phyloP scores from a whole-genome alignment of 2,113 vertebrate species.

The Bufo gargarizans region DNA sequence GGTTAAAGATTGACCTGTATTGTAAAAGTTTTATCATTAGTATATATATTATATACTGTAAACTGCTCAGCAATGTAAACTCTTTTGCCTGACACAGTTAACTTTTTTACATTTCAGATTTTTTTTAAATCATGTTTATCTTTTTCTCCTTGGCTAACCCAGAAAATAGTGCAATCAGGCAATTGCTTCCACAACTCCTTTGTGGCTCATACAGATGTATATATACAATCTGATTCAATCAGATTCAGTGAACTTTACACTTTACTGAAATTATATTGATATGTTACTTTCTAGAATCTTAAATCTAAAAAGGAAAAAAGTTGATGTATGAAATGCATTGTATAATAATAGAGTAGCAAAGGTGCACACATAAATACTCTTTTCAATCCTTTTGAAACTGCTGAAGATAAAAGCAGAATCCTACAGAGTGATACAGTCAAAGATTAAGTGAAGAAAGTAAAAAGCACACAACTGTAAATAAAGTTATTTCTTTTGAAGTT shows the following conservation, averaged over 20 bases:
- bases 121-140: slow-evolving; percentile 30
- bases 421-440: not conserved
- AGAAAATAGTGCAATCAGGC: slow-evolving; percentile 52
- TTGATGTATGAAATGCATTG: slow-evolving; percentile 12
- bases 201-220: slow-evolving; percentile 41
- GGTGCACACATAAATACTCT: slow-evolving; percentile 5
- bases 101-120: not conserved
- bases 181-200: slow-evolving; percentile 45
- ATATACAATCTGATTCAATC: slow-evolving; percentile 51
- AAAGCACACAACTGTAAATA: slow-evolving; percentile 22
- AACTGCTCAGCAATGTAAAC: not conserved
- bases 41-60: not conserved
- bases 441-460: slow-evolving; percentile 12
- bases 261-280: slow-evolving; percentile 40
- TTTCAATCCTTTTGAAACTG: slow-evolving; percentile 17
- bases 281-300: slow-evolving; percentile 28
- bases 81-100: slow-evolving; percentile 3
- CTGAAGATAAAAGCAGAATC: slow-evolving; percentile 35
- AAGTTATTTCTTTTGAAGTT: slow-evolving; percentile 39
- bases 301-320: slow-evolving; percentile 30
- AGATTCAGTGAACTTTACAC: slow-evolving; percentile 56
- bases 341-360: not conserved
- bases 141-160: slow-evolving; percentile 50
- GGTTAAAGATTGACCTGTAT: not conserved
- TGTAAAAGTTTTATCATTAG: not conserved